These are phyloP conservation scores for Dinomys branickii DNA, from an alignment of 2,113 vertebrate genomes.

Conservation along the genomic window DNA sequence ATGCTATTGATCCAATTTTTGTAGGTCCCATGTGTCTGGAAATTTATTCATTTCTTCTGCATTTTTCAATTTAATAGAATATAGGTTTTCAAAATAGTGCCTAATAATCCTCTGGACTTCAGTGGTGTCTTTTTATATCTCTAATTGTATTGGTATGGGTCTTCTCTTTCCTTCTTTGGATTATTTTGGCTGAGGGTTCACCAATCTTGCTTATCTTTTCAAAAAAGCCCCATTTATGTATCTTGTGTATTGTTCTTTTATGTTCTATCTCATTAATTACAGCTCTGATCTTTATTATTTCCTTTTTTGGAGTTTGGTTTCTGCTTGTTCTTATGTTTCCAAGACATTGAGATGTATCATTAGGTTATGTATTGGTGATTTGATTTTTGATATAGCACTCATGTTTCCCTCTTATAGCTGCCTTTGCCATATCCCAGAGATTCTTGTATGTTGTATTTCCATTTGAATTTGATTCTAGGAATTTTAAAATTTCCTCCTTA, in stretches of 20 bases:
- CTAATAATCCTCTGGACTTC: neutral
- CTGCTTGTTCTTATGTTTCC: neutral
- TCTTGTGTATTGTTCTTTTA: neutral
- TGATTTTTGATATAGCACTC: neutral
- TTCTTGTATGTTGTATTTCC: neutral
- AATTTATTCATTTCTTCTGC: neutral
- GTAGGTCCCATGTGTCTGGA: neutral
- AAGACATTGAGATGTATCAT: neutral
- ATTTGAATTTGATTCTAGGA: neutral
- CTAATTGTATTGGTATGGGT: neutral
- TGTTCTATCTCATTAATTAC: neutral
- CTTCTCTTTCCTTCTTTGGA: neutral
- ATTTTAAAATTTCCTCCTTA: neutral
- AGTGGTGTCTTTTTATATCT: neutral
- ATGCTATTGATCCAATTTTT: neutral
- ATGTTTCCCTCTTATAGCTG: neutral
- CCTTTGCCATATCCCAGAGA: neutral
- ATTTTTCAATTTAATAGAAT: neutral
- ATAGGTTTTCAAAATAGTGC: neutral
- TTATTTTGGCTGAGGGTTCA: neutral
- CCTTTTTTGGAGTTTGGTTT: neutral
- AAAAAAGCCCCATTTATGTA: neutral
- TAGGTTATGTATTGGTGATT: neutral
- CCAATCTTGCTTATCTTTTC: neutral
- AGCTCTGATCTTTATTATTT: neutral